These are phyloP conservation scores for Odontomyia ornata DNA, from an alignment of 2,888 invertebrate species.

Conservation along the genomic window DNA sequence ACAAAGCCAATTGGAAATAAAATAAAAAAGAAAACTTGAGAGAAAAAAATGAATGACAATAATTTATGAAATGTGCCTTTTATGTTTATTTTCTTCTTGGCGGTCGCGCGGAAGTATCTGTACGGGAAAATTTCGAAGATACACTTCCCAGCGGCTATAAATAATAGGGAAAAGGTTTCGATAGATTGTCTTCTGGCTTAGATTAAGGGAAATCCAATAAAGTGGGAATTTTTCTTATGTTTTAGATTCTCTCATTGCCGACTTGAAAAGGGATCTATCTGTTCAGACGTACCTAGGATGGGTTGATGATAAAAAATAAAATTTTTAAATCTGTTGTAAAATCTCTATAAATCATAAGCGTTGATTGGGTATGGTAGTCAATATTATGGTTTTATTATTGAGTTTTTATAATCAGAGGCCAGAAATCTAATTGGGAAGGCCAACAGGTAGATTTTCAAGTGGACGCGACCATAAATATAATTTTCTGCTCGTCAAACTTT, in stretches of 20 bases:
- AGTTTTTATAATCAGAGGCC: background rate
- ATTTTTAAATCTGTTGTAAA: background rate
- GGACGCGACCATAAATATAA: background rate
- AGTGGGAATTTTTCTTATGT: background rate
- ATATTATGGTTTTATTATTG: background rate
- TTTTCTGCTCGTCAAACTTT: background rate
- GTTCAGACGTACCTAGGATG: background rate
- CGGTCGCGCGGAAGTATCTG: background rate
- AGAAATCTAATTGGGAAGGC: background rate
- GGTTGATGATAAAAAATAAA: background rate
- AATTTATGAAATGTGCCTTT: background rate
- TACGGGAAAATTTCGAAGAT: background rate
- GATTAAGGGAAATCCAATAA: background rate
- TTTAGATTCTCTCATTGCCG: background rate
- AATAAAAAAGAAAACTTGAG: background rate
- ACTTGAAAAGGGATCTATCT: background rate
- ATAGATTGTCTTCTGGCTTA: background rate
- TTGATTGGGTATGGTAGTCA: background rate
- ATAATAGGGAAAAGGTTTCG: conserved; percentile 1
- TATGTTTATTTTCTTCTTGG: conserved; percentile 1
- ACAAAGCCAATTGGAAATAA: background rate
- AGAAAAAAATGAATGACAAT: background rate
- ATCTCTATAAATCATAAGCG: background rate
- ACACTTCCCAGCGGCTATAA: background rate
- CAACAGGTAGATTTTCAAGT: conserved; percentile 2